phyloP scores from a whole-genome alignment of 2,113 vertebrate species.

The Oceanodroma tethys region DNA sequence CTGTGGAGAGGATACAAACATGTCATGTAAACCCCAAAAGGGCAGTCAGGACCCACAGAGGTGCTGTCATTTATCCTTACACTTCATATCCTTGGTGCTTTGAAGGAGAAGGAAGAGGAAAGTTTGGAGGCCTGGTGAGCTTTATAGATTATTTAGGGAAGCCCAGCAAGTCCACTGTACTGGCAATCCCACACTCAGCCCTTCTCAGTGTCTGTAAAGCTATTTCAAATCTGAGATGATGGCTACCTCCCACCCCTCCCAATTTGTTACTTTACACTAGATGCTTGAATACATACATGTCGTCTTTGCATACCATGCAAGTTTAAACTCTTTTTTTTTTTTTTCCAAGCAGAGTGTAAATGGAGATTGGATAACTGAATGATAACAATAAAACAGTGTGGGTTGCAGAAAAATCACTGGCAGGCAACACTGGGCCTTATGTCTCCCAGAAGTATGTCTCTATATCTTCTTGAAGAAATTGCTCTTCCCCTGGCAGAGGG shows the following conservation, averaged over 20 bases:
- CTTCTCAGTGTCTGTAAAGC: background rate
- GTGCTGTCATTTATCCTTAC: background rate
- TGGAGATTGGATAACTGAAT: background rate
- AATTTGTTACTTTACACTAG: background rate
- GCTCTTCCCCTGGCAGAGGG: background rate
- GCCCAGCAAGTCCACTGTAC: background rate
- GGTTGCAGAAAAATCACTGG: background rate
- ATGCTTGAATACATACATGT: background rate
- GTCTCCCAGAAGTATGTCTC: background rate
- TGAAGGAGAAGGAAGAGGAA: background rate
- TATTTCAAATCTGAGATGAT: background rate
- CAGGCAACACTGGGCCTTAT: background rate
- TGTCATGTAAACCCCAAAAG: background rate
- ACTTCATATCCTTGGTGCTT: background rate
- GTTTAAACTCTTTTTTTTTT: background rate
- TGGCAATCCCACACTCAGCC: background rate
- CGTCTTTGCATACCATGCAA: background rate
- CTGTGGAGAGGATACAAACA: background rate
- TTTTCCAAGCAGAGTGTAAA: background rate
- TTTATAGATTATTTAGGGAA: background rate
- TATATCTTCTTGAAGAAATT: background rate
- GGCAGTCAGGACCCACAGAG: background rate
- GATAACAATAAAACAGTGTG: background rate
- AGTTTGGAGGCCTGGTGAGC: background rate
- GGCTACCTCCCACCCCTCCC: background rate